Percentiles rank a stretch among this genome's conserved stretches.
Conservation (phyloP, 2,113 vertebrate species). For the Danio rerio region GRCz12tu NC_133200.1:29400501-29401000, state of each 20-base stretch:
- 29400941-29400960: no score
- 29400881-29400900: no score
- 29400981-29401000: no score
- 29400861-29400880: no score
- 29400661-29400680: neutral
- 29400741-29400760: neutral
- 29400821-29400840: slow-evolving; percentile 23
- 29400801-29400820: slow-evolving; percentile 30
- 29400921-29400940: no score
- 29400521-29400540: slow-evolving; percentile 5
- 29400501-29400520: neutral
- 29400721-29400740: slow-evolving; percentile 13
- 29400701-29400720: slow-evolving; percentile 1
- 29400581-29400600: slow-evolving; percentile 12
- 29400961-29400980: no score
- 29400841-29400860: slow-evolving; percentile 28
- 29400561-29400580: slow-evolving; percentile 18
- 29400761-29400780: slow-evolving; percentile 5
- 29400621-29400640: slow-evolving; percentile 4
- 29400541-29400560: slow-evolving; percentile 28
- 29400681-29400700: slow-evolving; percentile 11
- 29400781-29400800: slow-evolving; percentile 10
- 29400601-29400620: neutral
- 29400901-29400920: no score
- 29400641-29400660: neutral